phyloP scores from a whole-genome alignment of 2,888 invertebrate species.

The Acanthopleura granulata region DNA sequence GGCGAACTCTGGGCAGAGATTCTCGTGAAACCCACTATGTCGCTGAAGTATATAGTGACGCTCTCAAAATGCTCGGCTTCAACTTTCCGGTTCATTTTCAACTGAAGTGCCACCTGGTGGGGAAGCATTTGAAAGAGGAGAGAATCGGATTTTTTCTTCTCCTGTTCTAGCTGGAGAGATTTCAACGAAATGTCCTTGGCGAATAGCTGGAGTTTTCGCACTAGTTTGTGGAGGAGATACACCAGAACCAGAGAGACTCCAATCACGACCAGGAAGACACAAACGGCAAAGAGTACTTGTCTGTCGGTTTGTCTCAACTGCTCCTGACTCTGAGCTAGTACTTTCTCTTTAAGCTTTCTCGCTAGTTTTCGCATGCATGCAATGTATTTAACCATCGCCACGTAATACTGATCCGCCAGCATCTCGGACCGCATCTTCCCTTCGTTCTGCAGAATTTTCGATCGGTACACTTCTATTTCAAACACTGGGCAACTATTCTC shows the following conservation, averaged over 20 bases:
- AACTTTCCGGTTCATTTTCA: conserved; percentile 12
- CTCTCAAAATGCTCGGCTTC: conserved; percentile 22
- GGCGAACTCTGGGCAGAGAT: conserved; percentile 20
- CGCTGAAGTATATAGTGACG: conserved; percentile 23
- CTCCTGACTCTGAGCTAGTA: conserved; percentile 20
- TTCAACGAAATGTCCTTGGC: conserved; percentile 34
- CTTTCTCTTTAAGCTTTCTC: conserved; percentile 23
- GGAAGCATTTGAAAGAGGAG: conserved; percentile 23
- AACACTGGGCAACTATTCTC: background rate
- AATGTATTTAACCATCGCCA: conserved; percentile 28
- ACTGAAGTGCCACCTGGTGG: conserved; percentile 16
- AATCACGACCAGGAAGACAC: conserved; percentile 32
- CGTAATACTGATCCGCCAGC: conserved; percentile 26
- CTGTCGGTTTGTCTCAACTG: conserved; percentile 24
- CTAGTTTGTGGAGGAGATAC: conserved; percentile 32
- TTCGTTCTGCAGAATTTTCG: conserved; percentile 8
- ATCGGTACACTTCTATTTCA: conserved; percentile 1
- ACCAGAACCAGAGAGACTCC: conserved; percentile 32
- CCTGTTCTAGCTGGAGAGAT: conserved; percentile 29
- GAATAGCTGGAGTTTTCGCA: conserved; percentile 34
- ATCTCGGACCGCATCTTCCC: conserved; percentile 13
- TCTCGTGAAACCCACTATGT: conserved; percentile 22
- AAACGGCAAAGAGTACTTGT: conserved; percentile 27
- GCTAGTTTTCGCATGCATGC: conserved; percentile 25
- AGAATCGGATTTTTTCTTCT: conserved; percentile 22